Base-by-base conservation (phyloP, 2,888 invertebrate genomes). In the Lycocerus yunnanus region DNA sequence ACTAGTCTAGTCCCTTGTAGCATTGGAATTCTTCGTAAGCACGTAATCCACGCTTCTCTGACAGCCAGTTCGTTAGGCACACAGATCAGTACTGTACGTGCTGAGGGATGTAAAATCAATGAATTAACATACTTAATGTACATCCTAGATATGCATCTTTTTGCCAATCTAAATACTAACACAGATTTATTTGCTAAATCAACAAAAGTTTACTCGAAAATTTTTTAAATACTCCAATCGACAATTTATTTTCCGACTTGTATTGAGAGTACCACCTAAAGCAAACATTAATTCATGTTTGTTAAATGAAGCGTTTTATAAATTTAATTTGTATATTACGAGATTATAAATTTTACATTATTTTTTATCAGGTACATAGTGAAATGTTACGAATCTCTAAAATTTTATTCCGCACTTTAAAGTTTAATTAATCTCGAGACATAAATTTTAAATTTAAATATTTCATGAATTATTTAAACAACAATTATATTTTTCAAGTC, bases 1-100 rank as follows among this genome's bases (percentile, higher is more conserved):
- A 71, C 59, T 71, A 65, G 74, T 72, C 75, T 72, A 69, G 76
- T 72, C 78, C 76, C 77, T 76, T 76, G 75, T 78, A 76, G 76
- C 79, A 81, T 80, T 81, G 79, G 79, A 77, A 81, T 82, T 82
- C 80, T 75, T 76, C 75, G 73, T 79, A 76, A 76, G 78, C 80
- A 80, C 81, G 80, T 82, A 80, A 82, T 78, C 76, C 78, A 77
- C 77, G 73, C 77, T 74, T 77, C 71, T 74, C 75, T 69, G 73
- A 74, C 75, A 71, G 78, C 69, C 74, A 79, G 78, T 81, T 82
- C 81, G 81, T 82, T 82, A 82, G 80, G 76, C 76, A 71, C 75
- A 69, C 78, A 73, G 77, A 77, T 78, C 78, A 79, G 79, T 78
- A 79, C 69, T 76, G 80, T 79, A 79, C 82, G 81, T 81, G 81